Conservation (phyloP, 2,113 vertebrate species). For the Epinephelus fuscoguttatus region DNA sequence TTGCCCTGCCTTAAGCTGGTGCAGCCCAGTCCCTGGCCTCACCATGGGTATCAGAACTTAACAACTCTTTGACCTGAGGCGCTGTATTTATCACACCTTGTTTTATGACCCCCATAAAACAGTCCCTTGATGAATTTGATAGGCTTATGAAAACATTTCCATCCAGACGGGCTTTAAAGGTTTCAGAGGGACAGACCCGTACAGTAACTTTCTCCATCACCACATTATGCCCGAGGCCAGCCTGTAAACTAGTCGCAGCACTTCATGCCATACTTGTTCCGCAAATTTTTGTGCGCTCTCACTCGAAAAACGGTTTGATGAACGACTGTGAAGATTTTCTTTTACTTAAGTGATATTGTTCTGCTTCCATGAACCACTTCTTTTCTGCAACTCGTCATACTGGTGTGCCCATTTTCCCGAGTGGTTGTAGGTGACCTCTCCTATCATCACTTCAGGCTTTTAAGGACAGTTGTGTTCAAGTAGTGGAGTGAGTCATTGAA, state of each 20-base stretch:
- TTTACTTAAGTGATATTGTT: background rate
- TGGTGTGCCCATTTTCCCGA: slow-evolving; percentile 14
- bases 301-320: slow-evolving; percentile 27
- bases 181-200: slow-evolving; percentile 62
- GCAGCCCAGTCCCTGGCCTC: slow-evolving; percentile 25
- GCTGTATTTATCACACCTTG: slow-evolving; percentile 76
- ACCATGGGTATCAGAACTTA: slow-evolving; percentile 55
- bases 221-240: slow-evolving; percentile 50
- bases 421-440: slow-evolving; percentile 47
- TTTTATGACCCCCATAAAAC: slow-evolving; percentile 79
- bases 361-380: background rate
- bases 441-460: slow-evolving; percentile 51
- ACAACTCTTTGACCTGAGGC: slow-evolving; percentile 70
- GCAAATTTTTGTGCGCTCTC: slow-evolving; percentile 7
- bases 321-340: slow-evolving; percentile 6
- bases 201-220: slow-evolving; percentile 56
- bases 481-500: slow-evolving; percentile 75
- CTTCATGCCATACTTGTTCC: slow-evolving; percentile 45
- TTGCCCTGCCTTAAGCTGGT: slow-evolving; percentile 47
- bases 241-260: slow-evolving; percentile 57
- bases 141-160: slow-evolving; percentile 83
- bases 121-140: slow-evolving; percentile 80
- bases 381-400: background rate
- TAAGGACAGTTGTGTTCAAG: slow-evolving; percentile 61
- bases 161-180: slow-evolving; percentile 55